Conservation (phyloP, 1,140 invertebrate genomes). For the Laupala kohalensis region DNA sequence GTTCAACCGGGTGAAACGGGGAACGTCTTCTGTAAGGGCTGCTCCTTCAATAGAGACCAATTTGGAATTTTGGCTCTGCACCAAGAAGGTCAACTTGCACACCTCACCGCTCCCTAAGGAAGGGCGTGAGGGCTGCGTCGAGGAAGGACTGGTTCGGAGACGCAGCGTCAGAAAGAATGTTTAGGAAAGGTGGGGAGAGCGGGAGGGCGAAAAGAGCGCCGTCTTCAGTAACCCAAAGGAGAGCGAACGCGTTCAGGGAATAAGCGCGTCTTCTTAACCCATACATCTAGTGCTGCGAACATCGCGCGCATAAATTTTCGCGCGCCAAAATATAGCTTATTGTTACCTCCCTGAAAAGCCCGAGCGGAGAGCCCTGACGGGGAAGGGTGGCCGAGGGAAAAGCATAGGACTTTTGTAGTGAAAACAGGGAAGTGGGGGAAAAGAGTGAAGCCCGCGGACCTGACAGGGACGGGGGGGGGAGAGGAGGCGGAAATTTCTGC, state of each 20-base stretch:
- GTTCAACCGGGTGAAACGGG: neutral
- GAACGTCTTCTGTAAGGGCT: neutral
- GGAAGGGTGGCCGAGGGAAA: neutral
- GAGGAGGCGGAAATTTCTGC: neutral
- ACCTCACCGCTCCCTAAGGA: neutral
- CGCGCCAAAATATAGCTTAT: neutral
- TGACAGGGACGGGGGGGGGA: too few relatives aligned
- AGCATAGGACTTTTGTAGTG: neutral
- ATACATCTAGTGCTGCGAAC: neutral
- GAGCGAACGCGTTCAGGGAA: neutral
- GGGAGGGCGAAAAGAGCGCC: neutral
- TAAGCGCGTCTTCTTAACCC: neutral
- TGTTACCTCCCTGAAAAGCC: neutral
- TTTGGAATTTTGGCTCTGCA: neutral
- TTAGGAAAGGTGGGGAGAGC: neutral
- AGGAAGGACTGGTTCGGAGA: neutral
- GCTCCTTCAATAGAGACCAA: neutral
- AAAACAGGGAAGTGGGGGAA: neutral
- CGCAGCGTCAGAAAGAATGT: neutral
- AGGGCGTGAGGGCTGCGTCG: neutral
- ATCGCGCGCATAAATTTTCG: neutral
- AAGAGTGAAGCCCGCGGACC: neutral
- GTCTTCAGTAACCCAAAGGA: neutral
- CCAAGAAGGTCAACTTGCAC: neutral
- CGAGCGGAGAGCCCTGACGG: neutral